These are phyloP conservation scores for Microtus oregoni DNA, from an alignment of 2,113 vertebrate species.

Conservation along the genomic window DNA sequence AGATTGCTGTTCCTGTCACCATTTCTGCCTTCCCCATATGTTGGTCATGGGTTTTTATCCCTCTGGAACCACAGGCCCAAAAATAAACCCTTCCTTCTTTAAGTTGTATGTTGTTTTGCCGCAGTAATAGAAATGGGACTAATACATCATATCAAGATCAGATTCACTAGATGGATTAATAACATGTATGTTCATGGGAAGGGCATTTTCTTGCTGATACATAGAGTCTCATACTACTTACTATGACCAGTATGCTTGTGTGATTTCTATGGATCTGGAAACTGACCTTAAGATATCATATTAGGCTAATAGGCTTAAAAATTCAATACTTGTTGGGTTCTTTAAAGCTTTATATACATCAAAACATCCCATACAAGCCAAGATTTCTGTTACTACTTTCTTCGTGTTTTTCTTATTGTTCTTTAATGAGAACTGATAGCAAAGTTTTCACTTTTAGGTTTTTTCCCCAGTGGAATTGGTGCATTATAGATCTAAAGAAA, in stretches of 20 bases:
- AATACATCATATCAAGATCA: not conserved
- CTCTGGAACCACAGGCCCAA: not conserved
- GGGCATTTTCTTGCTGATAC: not conserved
- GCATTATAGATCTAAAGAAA: not conserved
- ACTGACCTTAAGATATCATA: not conserved
- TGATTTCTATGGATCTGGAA: not conserved
- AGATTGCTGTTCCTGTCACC: too few relatives aligned
- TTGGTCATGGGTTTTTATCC: too few relatives aligned
- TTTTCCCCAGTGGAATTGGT: not conserved
- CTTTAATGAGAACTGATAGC: not conserved
- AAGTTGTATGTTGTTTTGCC: not conserved
- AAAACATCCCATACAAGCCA: not conserved
- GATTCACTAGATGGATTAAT: not conserved
- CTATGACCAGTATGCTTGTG: not conserved
- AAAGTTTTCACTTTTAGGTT: not conserved
- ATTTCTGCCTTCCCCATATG: not conserved
- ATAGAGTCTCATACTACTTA: not conserved
- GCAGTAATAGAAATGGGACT: not conserved
- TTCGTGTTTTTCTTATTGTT: not conserved
- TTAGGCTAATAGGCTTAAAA: not conserved
- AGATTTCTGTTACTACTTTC: not conserved
- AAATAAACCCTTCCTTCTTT: not conserved
- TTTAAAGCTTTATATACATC: not conserved
- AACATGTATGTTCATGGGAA: not conserved
- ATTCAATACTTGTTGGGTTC: not conserved